These are phyloP conservation scores for Cygnus olor DNA, from an alignment of 2,797 vertebrate genomes.

Conservation along the genomic window DNA sequence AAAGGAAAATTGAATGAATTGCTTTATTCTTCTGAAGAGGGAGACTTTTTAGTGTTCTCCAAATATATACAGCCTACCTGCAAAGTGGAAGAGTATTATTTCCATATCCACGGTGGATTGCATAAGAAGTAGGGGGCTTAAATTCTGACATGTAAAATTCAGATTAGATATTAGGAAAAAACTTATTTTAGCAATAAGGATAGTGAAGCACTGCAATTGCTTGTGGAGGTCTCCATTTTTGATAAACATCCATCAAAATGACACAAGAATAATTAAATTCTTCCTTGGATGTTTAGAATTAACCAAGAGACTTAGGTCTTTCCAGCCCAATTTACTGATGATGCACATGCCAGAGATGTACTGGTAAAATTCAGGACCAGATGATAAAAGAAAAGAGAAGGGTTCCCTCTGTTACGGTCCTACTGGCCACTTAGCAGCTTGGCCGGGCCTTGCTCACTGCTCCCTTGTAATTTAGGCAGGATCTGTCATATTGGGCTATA, in stretches of 20 bases:
- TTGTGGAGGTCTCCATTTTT: background rate
- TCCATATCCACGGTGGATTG: background rate
- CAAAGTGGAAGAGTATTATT: background rate
- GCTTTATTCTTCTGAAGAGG: background rate
- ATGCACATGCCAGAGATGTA: background rate
- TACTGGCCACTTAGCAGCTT: accelerated
- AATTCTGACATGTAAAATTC: background rate
- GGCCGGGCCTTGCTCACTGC: background rate
- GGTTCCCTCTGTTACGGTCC: background rate
- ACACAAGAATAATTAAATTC: background rate
- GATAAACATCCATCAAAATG: background rate
- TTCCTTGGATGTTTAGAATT: background rate
- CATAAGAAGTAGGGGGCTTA: background rate
- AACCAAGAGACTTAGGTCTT: background rate
- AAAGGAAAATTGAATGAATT: background rate
- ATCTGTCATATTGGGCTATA: background rate
- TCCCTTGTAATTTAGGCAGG: background rate
- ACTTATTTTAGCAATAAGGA: background rate
- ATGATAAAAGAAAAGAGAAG: background rate
- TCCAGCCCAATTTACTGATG: background rate
- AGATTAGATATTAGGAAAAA: background rate
- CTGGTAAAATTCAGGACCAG: background rate
- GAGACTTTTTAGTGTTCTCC: background rate
- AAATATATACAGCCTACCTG: background rate
- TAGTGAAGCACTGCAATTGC: background rate